A percentile compares a stretch with the other conserved stretches of the same genome.
These are phyloP conservation scores for Invenusta paracnida DNA, from an alignment of 2,888 invertebrate genomes.

Conservation along the genomic window DNA sequence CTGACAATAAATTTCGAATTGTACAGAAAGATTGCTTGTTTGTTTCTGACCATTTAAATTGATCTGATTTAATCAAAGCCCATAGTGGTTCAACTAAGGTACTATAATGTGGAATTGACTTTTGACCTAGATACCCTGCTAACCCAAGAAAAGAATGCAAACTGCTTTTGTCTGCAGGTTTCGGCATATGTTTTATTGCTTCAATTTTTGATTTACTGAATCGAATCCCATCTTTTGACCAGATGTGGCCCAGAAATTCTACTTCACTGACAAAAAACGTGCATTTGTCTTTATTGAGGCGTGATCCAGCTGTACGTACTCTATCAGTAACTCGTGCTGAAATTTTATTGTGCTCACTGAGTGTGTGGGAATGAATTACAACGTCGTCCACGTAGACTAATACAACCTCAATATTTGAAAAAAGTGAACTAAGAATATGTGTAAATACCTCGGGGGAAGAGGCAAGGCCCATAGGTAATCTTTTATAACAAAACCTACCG, in stretches of 20 bases:
- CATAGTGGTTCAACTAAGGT: no score
- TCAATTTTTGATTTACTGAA: not conserved
- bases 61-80: not conserved
- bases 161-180: not conserved
- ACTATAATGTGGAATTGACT: no score
- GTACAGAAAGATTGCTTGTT: not conserved
- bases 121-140: not conserved
- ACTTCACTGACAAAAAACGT: not conserved
- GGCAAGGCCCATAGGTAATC: no score
- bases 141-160: not conserved
- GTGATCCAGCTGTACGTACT: no score
- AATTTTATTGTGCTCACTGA: no score
- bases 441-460: no score
- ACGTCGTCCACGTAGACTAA: no score
- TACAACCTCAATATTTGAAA: no score
- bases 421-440: no score
- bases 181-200: not conserved
- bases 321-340: no score
- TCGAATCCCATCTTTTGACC: not conserved
- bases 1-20: not conserved
- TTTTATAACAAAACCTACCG: no score
- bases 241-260: not conserved
- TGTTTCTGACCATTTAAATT: not conserved
- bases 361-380: no score
- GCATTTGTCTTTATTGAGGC: not conserved